Percentiles rank a stretch among this genome's conserved stretches.
phyloP scores from a whole-genome alignment of 2,797 vertebrate species.

The Myiothlypis coronata region DNA sequence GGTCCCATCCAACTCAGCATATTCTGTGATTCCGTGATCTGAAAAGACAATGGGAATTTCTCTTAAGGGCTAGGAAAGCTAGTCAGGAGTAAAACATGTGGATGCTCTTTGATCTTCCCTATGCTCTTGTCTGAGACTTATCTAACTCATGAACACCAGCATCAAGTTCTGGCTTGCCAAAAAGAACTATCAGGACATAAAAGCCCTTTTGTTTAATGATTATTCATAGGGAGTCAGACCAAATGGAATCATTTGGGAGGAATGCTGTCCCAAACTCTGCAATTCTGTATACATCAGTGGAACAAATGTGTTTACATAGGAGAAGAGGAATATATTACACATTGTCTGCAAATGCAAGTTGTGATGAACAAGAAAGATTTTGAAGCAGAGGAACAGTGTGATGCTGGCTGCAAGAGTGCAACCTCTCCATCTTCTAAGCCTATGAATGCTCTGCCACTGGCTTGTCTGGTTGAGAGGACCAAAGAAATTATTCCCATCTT shows the following conservation, averaged over 20 bases:
- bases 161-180: neutral
- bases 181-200: neutral
- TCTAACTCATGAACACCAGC: neutral
- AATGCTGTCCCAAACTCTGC: neutral
- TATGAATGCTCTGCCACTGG: neutral
- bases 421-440: neutral
- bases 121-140: neutral
- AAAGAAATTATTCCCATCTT: neutral
- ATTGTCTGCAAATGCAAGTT: neutral
- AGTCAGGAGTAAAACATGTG: neutral
- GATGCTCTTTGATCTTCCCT: neutral
- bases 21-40: neutral
- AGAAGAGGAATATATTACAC: neutral
- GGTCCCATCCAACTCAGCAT: neutral
- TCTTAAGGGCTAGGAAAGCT: neutral
- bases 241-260: neutral
- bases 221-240: neutral
- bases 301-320: neutral
- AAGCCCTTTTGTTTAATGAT: neutral
- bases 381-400: neutral
- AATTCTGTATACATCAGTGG: neutral
- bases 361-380: neutral
- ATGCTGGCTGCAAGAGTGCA: neutral
- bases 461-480: neutral
- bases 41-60: neutral